phyloP scores from a whole-genome alignment of 2,888 invertebrate genomes.

The Andrena fulva region DNA sequence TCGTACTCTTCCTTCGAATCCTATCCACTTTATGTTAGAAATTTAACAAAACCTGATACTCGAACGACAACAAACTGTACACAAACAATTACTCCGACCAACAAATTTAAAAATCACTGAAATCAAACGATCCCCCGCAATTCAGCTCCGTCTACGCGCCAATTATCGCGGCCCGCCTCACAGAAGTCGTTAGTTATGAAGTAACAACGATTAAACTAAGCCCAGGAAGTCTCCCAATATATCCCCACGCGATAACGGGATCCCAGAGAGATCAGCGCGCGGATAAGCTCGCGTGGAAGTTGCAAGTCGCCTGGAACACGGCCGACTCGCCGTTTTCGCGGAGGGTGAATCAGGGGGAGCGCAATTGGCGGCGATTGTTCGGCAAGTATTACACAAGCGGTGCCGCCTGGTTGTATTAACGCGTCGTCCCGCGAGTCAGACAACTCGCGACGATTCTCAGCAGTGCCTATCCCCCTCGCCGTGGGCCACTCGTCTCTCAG shows the following conservation, averaged over 20 bases:
- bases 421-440: background rate
- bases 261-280: slow-evolving; percentile 41
- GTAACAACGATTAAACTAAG: slow-evolving; percentile 56
- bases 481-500: slow-evolving; percentile 6
- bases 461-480: background rate
- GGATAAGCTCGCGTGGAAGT: slow-evolving; percentile 49
- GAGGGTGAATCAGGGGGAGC: slow-evolving; percentile 32
- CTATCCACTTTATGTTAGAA: too few relatives aligned
- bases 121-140: slow-evolving; percentile 18
- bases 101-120: background rate
- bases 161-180: slow-evolving; percentile 9
- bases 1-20: too few relatives aligned
- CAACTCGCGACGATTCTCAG: slow-evolving; percentile 12
- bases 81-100: background rate
- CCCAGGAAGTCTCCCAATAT: slow-evolving; percentile 25
- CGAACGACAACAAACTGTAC: background rate
- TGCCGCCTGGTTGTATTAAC: slow-evolving; percentile 11
- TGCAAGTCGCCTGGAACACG: slow-evolving; percentile 4
- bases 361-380: slow-evolving; percentile 63
- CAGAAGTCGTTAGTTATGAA: slow-evolving; percentile 24
- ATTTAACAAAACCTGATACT: too few relatives aligned
- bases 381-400: slow-evolving; percentile 59
- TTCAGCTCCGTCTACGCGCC: slow-evolving; percentile 13
- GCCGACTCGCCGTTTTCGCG: slow-evolving; percentile 43
- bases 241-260: slow-evolving; percentile 42